Evolutionary conservation across 2,113 vertebrate species (phyloP).

Genomic region (Colinus virginianus): DNA sequence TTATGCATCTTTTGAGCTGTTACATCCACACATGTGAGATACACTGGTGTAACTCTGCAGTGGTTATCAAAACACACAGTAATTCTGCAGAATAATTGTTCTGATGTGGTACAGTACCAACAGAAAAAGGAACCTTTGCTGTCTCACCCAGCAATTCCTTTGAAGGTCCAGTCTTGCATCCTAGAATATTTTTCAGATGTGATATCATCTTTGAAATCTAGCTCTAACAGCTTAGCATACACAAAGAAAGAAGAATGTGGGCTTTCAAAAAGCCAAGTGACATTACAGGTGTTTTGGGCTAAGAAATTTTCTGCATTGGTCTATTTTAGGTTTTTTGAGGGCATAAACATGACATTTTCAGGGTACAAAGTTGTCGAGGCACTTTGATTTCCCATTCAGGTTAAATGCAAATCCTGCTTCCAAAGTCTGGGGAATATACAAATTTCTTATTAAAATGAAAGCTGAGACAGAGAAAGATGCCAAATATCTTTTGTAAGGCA

Average conservation of each 20-base stretch:
- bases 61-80: not conserved
- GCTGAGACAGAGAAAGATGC: not conserved
- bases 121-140: not conserved
- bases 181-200: not conserved
- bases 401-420: not conserved
- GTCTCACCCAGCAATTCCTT: not conserved
- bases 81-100: not conserved
- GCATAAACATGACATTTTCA: not conserved
- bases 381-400: not conserved
- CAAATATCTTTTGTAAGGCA: not conserved
- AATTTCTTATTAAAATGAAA: not conserved
- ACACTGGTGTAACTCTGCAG: not conserved
- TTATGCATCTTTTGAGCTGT: not conserved
- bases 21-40: not conserved
- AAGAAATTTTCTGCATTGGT: not conserved
- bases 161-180: not conserved
- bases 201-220: not conserved
- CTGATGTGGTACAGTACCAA: rapidly evolving
- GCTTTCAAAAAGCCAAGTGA: not conserved
- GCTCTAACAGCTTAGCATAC: not conserved
- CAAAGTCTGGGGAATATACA: not conserved
- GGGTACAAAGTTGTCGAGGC: not conserved
- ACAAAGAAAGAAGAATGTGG: not conserved
- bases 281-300: not conserved
- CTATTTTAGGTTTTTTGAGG: not conserved